Conservation (phyloP, 2,797 vertebrate species). For the Rachycentron canadum region DNA sequence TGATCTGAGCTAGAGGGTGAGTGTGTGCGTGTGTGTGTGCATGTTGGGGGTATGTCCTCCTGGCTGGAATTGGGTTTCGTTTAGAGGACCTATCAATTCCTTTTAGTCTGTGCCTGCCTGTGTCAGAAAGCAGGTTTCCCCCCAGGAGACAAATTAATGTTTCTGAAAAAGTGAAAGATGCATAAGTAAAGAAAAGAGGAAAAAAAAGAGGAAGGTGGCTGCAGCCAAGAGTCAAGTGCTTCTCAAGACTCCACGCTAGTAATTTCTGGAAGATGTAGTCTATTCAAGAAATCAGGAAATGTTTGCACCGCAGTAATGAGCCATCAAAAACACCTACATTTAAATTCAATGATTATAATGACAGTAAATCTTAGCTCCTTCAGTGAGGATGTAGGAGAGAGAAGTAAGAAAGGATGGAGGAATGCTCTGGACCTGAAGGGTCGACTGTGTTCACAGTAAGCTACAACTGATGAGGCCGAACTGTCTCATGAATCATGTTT, state of each 20-base stretch:
- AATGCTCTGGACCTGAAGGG: not conserved
- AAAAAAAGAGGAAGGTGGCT: constrained; percentile 50
- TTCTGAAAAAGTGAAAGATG: constrained; percentile 19
- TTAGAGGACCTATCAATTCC: constrained; percentile 71
- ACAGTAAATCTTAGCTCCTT: not conserved
- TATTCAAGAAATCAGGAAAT: too few species aligned
- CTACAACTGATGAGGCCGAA: constrained; percentile 13
- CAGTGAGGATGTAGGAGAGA: too few species aligned
- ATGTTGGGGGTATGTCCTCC: constrained; percentile 38
- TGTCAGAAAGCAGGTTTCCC: constrained; percentile 5
- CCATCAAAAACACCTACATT: not conserved
- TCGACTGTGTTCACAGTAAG: not conserved
- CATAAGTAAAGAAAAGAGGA: constrained; percentile 15
- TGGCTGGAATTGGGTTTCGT: constrained; percentile 68
- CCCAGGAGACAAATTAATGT: constrained; percentile 27
- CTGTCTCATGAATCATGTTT: constrained; percentile 20
- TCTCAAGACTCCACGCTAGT: not conserved
- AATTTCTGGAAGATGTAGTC: constrained; percentile 25
- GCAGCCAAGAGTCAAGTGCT: constrained; percentile 5
- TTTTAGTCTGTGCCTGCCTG: constrained; percentile 46
- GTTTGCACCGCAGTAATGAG: constrained; percentile 2
- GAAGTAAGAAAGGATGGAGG: not conserved
- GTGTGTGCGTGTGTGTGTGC: constrained; percentile 36
- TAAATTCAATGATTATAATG: not conserved
- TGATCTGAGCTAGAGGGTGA: constrained; percentile 62